Evolutionary conservation across 1,140 invertebrate species (phyloP).

Genomic region (Ephestia elutella): DNA sequence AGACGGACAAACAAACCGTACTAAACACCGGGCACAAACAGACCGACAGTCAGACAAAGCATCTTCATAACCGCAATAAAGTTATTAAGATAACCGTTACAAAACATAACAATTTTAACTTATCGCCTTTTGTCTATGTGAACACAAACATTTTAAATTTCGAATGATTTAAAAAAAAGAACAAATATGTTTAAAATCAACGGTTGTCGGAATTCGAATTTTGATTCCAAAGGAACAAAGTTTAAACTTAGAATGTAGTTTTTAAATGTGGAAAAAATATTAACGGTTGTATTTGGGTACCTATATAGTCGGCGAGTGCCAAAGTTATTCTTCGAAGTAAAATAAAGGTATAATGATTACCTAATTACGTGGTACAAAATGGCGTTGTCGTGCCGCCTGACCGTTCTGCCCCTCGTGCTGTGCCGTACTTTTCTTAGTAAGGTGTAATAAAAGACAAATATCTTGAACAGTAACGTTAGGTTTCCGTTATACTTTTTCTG

Average conservation of each 20-base stretch:
- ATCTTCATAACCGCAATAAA: constrained; percentile 44
- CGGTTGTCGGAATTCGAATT: no score
- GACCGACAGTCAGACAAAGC: constrained; percentile 12
- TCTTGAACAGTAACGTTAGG: no score
- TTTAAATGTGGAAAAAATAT: no score
- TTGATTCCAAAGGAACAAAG: no score
- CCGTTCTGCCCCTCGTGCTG: neutral
- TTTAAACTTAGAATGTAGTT: no score
- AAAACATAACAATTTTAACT: neutral
- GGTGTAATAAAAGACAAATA: neutral
- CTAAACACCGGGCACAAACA: constrained; percentile 1
- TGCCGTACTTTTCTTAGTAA: neutral
- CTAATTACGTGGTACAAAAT: neutral
- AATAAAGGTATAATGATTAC: neutral
- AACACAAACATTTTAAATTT: no score
- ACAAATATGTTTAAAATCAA: no score
- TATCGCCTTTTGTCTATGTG: no score
- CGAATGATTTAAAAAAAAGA: no score
- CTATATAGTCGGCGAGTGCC: no score
- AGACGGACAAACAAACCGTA: constrained; percentile 16
- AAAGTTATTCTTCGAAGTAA: neutral
- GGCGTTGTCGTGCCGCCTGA: neutral
- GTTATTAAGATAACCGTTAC: constrained; percentile 10
- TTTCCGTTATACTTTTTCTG: neutral
- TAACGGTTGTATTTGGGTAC: no score